Evolutionary conservation across 2,113 vertebrate species (phyloP), one percentile per base, ranked within the genome.

Genomic region (Stercorarius parasiticus): DNA sequence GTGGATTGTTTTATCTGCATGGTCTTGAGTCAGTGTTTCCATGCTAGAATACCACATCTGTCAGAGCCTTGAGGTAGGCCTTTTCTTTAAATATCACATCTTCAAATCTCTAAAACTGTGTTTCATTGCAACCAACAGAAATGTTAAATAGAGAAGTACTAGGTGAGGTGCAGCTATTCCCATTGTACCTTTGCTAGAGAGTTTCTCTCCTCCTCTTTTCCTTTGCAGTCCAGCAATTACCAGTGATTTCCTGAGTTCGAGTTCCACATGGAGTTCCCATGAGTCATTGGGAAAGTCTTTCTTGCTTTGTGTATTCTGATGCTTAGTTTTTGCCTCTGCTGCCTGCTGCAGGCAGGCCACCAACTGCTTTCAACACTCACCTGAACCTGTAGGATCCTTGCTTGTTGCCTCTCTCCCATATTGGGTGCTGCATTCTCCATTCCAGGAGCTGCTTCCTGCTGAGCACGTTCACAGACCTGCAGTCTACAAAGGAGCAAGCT

Each of bases 1-100:
- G 15, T 6, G 1, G 3, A 40, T 40, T 56, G 8, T 85, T 88
- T 83, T 69, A 17, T 36, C 40, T 10, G 0, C 2, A 0, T 53
- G 15, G 9, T 91, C 27, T 64, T 34, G 8, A 59, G 38, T 62
- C 5, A 32, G 17, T 38, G 10, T 61, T 94, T 30, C 27, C 3
- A 2, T 76, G 17, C 11, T 38, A 50, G 45, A 17, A 13, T 42
- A 36, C 29, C 6, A 27, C 56, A 67, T 38, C 32, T 79, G 22
- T 77, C 40, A 43, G 15, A 87, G 13, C 18, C 8, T 56, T 26
- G 29, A 80, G 11, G 7, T 13, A 90, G 47, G 82, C 3, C 9
- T 82, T 78, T 65, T 69, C 26, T 82, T 55, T 34, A 73, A 52
- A 65, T 32, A 19, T 21, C 15, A 29, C 0, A 0, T 12, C 38